phyloP scores from a whole-genome alignment of 92 coral and sea anemone genomes.

The Chrysogorgia sp. region DNA sequence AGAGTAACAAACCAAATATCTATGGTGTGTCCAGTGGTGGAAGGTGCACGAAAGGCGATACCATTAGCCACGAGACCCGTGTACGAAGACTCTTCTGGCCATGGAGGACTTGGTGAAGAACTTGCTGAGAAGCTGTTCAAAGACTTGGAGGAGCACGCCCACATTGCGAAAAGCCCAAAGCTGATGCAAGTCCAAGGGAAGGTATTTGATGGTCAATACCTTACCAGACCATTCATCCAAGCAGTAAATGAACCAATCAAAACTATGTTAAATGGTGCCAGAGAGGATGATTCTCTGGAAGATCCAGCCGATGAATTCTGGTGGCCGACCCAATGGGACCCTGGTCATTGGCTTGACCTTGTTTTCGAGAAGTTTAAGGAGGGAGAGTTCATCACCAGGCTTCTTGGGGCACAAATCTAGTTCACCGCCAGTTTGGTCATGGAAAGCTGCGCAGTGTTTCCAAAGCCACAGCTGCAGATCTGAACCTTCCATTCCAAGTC shows the following conservation, averaged over 20 bases:
- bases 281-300: background rate
- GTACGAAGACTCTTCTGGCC: conserved; percentile 15
- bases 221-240: conserved; percentile 2
- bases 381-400: conserved; percentile 5
- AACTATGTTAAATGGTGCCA: background rate
- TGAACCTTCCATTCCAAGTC: conserved; percentile 7
- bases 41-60: conserved; percentile 9
- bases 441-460: conserved; percentile 8
- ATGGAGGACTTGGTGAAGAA: background rate
- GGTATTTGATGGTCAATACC: conserved; percentile 11
- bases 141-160: background rate
- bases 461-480: conserved; percentile 10
- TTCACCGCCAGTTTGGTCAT: conserved; percentile 6
- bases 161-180: background rate
- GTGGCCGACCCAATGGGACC: conserved; percentile 14
- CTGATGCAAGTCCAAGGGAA: conserved; percentile 4
- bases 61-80: conserved; percentile 1
- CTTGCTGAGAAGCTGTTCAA: conserved; percentile 7
- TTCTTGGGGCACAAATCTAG: background rate
- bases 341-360: conserved; percentile 21
- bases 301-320: conserved; percentile 6
- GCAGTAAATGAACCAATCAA: background rate
- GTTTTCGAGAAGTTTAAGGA: conserved; percentile 1
- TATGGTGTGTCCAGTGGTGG: conserved; percentile 3
- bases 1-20: conserved; percentile 8